These are phyloP conservation scores for Vimba vimba DNA, from an alignment of 2,113 vertebrate genomes.

Conservation along the genomic window DNA sequence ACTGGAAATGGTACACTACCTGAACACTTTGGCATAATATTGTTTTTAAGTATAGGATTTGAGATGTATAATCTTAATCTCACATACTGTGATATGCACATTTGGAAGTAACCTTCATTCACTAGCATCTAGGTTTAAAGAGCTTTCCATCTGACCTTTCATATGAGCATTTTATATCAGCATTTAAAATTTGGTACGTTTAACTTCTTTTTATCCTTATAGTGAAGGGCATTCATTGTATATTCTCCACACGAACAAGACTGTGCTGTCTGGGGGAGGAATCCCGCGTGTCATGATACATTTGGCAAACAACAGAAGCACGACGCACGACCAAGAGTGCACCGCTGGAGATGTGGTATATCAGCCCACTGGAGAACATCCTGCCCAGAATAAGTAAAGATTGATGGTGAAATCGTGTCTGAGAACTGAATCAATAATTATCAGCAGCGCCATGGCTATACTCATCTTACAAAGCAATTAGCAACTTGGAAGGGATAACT, in stretches of 20 bases:
- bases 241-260: slow-evolving; percentile 6
- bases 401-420: slow-evolving; percentile 50
- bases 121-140: not conserved
- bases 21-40: not conserved
- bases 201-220: not conserved
- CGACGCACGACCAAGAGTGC: slow-evolving; percentile 3
- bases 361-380: slow-evolving; percentile 38
- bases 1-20: not conserved
- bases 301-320: slow-evolving; percentile 35
- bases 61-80: not conserved
- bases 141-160: not conserved
- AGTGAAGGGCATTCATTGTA: not conserved
- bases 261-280: not conserved
- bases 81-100: not conserved
- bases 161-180: not conserved
- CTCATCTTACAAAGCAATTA: slow-evolving; percentile 36
- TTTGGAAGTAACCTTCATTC: not conserved
- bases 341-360: slow-evolving; percentile 14
- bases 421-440: slow-evolving; percentile 61
- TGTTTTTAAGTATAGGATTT: not conserved
- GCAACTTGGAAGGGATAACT: slow-evolving; percentile 25
- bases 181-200: not conserved
- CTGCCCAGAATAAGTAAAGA: slow-evolving; percentile 36
- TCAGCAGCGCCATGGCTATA: slow-evolving; percentile 47
- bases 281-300: not conserved